These are phyloP conservation scores for Aleiodes testaceus DNA, from an alignment of 2,888 invertebrate genomes.

Conservation along the genomic window DNA sequence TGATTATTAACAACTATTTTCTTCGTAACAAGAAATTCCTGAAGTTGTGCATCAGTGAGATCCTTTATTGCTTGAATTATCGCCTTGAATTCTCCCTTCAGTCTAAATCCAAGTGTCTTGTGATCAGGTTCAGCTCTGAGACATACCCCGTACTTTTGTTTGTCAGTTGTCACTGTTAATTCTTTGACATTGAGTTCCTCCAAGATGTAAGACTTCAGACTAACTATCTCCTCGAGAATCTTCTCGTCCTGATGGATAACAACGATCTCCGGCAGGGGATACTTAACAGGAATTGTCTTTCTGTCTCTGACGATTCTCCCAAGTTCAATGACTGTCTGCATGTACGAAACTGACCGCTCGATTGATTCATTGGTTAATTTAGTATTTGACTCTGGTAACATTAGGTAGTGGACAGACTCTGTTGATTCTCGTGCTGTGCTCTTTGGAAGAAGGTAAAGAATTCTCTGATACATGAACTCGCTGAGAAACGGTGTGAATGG, in stretches of 20 bases:
- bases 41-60: constrained; percentile 85
- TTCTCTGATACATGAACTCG: constrained; percentile 94
- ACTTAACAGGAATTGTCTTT: constrained; percentile 95
- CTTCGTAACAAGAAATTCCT: constrained; percentile 82
- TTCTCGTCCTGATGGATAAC: constrained; percentile 90
- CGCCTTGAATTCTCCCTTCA: constrained; percentile 92
- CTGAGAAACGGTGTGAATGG: constrained; percentile 98
- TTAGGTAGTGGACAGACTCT: constrained; percentile 93
- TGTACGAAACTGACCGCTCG: constrained; percentile 90
- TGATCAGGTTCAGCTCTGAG: constrained; percentile 96
- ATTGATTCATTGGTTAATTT: constrained; percentile 87
- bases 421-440: constrained; percentile 60
- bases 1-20: constrained; percentile 84
- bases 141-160: constrained; percentile 92
- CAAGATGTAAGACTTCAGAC: constrained; percentile 88
- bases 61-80: constrained; percentile 88
- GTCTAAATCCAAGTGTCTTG: constrained; percentile 88
- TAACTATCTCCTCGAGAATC: constrained; percentile 85
- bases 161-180: constrained; percentile 90
- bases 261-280: constrained; percentile 96
- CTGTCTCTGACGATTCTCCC: constrained; percentile 94
- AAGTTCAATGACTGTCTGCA: constrained; percentile 96
- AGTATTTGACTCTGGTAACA: constrained; percentile 85
- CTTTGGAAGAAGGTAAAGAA: constrained; percentile 80
- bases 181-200: constrained; percentile 94